Percentiles rank a stretch among this genome's conserved stretches.
These are phyloP conservation scores for Laticauda laticaudata DNA, from an alignment of 2,113 vertebrate species.

Conservation along the genomic window DNA sequence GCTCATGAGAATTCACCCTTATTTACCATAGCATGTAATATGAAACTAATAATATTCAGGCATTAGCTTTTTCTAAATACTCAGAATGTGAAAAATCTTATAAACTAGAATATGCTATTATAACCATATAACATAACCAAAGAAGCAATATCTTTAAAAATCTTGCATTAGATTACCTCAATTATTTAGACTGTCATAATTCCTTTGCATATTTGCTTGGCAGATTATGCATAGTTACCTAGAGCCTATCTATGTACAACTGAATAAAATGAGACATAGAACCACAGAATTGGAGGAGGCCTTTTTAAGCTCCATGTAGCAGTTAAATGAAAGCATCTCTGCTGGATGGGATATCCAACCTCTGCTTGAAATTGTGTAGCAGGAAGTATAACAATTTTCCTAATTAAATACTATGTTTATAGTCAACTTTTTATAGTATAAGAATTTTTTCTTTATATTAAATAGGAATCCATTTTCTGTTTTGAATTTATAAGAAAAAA, in stretches of 20 bases:
- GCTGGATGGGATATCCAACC: neutral
- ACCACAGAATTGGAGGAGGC: neutral
- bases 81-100: neutral
- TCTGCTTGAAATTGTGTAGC: neutral
- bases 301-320: neutral
- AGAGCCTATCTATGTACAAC: neutral
- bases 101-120: neutral
- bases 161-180: neutral
- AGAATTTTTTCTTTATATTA: neutral
- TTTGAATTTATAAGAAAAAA: neutral
- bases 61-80: slow-evolving; percentile 7
- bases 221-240: neutral
- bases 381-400: neutral
- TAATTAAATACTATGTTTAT: neutral
- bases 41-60: neutral
- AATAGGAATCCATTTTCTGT: neutral
- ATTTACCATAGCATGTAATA: neutral
- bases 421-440: neutral
- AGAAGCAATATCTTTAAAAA: neutral
- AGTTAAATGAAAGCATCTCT: neutral
- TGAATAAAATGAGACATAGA: neutral
- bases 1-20: neutral
- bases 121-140: neutral
- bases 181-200: neutral
- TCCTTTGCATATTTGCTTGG: neutral